Evolutionary conservation across 2,797 vertebrate genomes (phyloP), one percentile per base, ranked within the genome.

Genomic region (Coreius guichenoti): DNA sequence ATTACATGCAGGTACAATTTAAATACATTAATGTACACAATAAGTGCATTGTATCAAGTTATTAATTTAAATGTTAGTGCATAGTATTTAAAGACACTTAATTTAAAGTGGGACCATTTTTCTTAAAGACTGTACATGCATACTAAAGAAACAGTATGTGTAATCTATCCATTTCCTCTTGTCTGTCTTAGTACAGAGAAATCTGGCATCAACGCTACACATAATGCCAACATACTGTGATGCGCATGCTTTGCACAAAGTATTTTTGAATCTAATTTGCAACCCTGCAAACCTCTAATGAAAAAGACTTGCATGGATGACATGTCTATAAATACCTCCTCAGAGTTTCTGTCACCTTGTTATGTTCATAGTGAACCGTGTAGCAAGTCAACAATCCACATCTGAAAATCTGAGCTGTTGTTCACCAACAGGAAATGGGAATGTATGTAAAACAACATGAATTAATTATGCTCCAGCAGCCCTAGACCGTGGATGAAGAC

Each of bases 201-300:
- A 67, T 68, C 45, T 58, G 68, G 56, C 67, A 84, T 45, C 39
- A 45, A 78, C 21, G 13, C 75, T 80, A 29, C 45, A 79, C 36
- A 79, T 65, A 68, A 68, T 31, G 19, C 1, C 56, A 75, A 39
- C 14, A 69, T 54, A 51, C 23, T 14, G 51, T 6, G 61, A 70
- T 69, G 29, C 19, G 29, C 39, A 72, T 26, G 81, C 58, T 65
- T 63, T 82, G 43, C 8, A 31, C 14, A 47, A 67, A n/a, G 70
- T 67, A 68, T 76, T 83, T 76, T 54, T 76, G 72, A 17, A 54
- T 54, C 47, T 54, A 76, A 76, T 76, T 83, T 76, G 11, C 58
- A 83, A 76, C 45, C 82, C 33, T 56, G 49, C 67, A 82, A 82
- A 82, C n/a, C n/a, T 76, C 43, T 31, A 80, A 80, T 83, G 54